Base-by-base conservation (phyloP, 2,113 vertebrate genomes). In the Myiozetetes cayanensis region DNA sequence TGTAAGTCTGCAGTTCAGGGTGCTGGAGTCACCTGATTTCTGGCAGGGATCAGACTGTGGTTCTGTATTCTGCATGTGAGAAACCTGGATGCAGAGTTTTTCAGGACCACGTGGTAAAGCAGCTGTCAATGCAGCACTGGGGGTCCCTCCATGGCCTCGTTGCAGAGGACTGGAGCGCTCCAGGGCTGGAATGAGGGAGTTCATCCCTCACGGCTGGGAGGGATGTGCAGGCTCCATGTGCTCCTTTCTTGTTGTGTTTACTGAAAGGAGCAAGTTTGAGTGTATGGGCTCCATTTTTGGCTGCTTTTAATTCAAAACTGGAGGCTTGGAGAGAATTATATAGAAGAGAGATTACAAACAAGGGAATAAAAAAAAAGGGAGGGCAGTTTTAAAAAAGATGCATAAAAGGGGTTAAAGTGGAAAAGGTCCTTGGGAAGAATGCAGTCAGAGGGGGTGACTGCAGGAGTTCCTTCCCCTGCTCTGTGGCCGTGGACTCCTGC, bases 141-240 rank as follows among this genome's bases (percentile, higher is more conserved):
- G 53, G 39, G 49, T 62, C 35, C 33, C 14, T 71, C 52, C 1
- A 0, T 37, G 41, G n/a, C 43, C 25, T 65, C n/a, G 0, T 11
- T 62, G 78, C 44, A 44, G 68, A 58, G 63, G 24, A 22, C 7
- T 37, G 25, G 18, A 31, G 58, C 14, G 13, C 33, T n/a, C 35
- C 35, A 23, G 72, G 50, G 50, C 31, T 71, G 37, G 33, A 58
- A 21, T 25, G 58, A 67, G 35, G 28, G 49, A 9, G 10, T 6
- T 70, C 0, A 0, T 14, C 9, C 0, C 0, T 59, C 66, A 6
- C 10, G 22, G 43, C n/a, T 85, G 62, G 47, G 37, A 43, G 33
- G 33, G 31, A 59, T 0, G 4, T n/a, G 61, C 49, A 65, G 44
- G 31, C 9, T 68, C 12, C 5, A 12, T 9, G 9, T 44, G 62